Conservation (phyloP, 30 jellyfish, hydroid and myxozoan species). For the Pseudorhiza aurosa region DNA sequence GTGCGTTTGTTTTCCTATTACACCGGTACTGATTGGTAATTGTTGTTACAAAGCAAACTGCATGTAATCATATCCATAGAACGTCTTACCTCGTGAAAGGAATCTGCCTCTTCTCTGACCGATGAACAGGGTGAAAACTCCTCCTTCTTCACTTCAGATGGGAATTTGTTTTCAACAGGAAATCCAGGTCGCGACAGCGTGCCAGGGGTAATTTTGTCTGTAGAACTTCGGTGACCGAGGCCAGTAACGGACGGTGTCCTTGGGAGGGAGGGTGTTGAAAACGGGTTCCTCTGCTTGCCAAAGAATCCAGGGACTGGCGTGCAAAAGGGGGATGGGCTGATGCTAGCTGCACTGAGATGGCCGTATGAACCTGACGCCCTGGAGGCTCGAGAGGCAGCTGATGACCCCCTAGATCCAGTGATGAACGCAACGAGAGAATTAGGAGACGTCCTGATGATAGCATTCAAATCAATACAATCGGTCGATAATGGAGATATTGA, state of each 20-base stretch:
- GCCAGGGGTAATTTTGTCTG: conserved; percentile 33
- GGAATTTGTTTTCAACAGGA: conserved; percentile 9
- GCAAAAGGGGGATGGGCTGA: conserved; percentile 78
- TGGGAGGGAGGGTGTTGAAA: conserved; percentile 79
- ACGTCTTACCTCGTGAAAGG: conserved; percentile 34
- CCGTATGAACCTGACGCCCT: conserved; percentile 91
- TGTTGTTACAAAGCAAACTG: too few relatives aligned
- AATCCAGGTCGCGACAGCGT: conserved; percentile 9
- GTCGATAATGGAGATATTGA: conserved; percentile 88
- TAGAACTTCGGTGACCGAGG: conserved; percentile 6
- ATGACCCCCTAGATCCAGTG: conserved; percentile 82
- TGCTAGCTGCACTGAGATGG: conserved; percentile 85
- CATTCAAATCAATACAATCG: conserved; percentile 79
- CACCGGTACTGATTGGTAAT: too few relatives aligned
- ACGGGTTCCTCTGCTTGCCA: conserved; percentile 68
- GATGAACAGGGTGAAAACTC: conserved; percentile 52
- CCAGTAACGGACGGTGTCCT: conserved; percentile 68
- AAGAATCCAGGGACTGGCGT: conserved; percentile 61
- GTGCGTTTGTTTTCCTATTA: too few relatives aligned
- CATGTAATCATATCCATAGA: not conserved
- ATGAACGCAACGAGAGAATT: conserved; percentile 90
- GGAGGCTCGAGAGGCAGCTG: conserved; percentile 87
- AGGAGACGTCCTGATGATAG: conserved; percentile 90
- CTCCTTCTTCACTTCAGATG: conserved; percentile 43
- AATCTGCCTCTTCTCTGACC: conserved; percentile 40